Evolutionary conservation across 2,797 vertebrate genomes (phyloP).

Genomic region (Bryconaethiops microstoma): DNA sequence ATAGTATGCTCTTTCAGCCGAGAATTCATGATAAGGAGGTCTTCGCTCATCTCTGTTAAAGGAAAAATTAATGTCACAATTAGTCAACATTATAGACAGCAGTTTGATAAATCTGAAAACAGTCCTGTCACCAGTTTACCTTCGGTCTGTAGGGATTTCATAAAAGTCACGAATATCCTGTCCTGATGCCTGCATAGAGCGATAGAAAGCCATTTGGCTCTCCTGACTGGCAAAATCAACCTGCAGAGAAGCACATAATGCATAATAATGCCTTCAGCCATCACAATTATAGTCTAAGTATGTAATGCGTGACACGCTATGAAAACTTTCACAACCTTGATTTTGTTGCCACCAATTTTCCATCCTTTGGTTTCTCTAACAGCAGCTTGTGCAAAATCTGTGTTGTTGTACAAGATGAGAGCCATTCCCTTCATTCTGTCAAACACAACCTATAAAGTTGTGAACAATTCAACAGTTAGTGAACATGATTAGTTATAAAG

Average conservation of each 20-base stretch:
- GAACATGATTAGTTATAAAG: not conserved
- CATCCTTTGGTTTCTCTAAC: conserved; percentile 99
- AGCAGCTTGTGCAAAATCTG: conserved; percentile 97
- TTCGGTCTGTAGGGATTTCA: conserved; percentile 92
- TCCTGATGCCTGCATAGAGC: conserved; percentile 97
- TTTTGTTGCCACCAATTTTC: conserved; percentile 98
- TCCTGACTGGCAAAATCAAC: conserved; percentile 99
- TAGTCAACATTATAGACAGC: not conserved
- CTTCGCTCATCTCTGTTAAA: conserved; percentile 89
- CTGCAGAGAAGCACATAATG: conserved; percentile 68
- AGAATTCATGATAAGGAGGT: conserved; percentile 92
- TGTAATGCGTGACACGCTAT: not conserved
- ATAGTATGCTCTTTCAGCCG: conserved; percentile 92
- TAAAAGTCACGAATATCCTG: conserved; percentile 98
- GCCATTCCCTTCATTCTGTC: conserved; percentile 99
- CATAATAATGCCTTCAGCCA: not conserved
- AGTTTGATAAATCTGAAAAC: not conserved
- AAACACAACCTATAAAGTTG: conserved; percentile 88
- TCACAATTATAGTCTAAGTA: not conserved
- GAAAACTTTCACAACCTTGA: conserved; percentile 83
- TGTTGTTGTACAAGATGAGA: conserved; percentile 97
- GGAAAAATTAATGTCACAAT: not conserved
- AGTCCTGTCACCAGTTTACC: conserved; percentile 68
- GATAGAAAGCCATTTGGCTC: conserved; percentile 97
- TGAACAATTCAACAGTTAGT: not conserved